Base-by-base conservation (phyloP, 2,888 invertebrate species). In the Spialia ferax region DNA sequence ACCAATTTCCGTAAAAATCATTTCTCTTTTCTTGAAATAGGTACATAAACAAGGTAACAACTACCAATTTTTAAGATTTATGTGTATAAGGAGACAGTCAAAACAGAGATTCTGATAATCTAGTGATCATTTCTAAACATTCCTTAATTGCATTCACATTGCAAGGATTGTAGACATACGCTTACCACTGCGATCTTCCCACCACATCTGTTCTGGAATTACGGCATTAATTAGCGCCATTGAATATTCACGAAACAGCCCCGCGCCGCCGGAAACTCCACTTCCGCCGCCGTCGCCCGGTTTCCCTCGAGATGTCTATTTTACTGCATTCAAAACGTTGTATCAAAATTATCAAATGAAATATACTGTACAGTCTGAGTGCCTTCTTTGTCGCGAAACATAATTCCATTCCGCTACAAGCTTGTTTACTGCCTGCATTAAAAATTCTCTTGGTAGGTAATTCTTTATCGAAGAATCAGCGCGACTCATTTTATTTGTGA, bases 141-240 rank as follows among this genome's bases (percentile, higher is more conserved):
- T 10, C 22, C 15, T 1, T 50, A 50, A 50, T 62, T 61, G 35
- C 13, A 18, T 20, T 11, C 13, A 4, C 32, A 35, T 18, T 29
- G 1, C 8, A 54, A 60, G 38, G n/a, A 29, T 29, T 10, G 4
- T 4, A 63, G 42, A 38, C 23, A 55, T n/a, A 15, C 29, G 42
- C 42, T 63, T 29, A 29, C 35, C 54, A 50, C 48, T 22, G 22
- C 48, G 56, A n/a, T n/a, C n/a, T 35, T 48, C 48, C 22, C 35
- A 56, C 56, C 32, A 23, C 20, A 42, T 64, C 35, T 23, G 26
- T 35, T 56, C 26, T 20, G 22, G 56, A 64, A 69, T 59, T 61
- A 48, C 61, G 56, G 79, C 76, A 81, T 82, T 89, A 89, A 91
- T 89, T 87, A 89, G 82, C 73, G 70, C 70, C 74, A 74, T 80